phyloP scores from a whole-genome alignment of 2,888 invertebrate species.

The Lasioglossum oenotherae region DNA sequence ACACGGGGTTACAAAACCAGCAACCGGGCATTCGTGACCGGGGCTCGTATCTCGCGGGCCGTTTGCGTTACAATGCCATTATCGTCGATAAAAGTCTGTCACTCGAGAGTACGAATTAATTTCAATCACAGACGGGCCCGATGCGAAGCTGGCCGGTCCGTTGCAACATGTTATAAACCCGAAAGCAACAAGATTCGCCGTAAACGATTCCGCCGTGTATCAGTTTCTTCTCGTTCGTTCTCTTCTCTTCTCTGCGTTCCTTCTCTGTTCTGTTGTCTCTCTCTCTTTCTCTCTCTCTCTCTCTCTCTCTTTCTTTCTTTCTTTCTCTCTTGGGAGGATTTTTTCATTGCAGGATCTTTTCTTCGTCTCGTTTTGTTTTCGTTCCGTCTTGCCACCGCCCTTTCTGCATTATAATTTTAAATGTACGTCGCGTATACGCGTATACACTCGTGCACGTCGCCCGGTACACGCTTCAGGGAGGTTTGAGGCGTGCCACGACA shows the following conservation, averaged over 20 bases:
- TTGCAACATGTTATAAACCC: constrained; percentile 26
- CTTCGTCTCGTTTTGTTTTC: constrained; percentile 2
- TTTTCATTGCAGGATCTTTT: neutral
- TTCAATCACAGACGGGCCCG: constrained; percentile 41
- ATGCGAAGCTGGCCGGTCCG: neutral
- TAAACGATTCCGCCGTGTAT: constrained; percentile 32
- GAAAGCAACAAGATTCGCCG: constrained; percentile 20
- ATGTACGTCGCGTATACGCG: constrained; percentile 23
- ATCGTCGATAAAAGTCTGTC: constrained; percentile 50
- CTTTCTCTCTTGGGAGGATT: neutral
- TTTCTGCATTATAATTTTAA: constrained; percentile 47
- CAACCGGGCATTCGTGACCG: constrained; percentile 11
- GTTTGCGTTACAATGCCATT: constrained; percentile 35
- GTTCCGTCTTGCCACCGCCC: neutral
- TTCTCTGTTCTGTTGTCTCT: neutral
- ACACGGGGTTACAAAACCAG: constrained; percentile 12
- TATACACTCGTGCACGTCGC: constrained; percentile 19
- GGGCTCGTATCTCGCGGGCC: constrained; percentile 4
- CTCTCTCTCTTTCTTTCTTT: neutral
- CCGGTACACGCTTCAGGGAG: constrained; percentile 14
- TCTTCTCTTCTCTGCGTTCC: neutral
- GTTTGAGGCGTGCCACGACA: constrained; percentile 33
- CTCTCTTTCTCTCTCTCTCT: neutral
- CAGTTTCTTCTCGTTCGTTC: constrained; percentile 14
- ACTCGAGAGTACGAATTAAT: constrained; percentile 44